Conservation (phyloP, 2,113 vertebrate genomes). For the Silurus meridionalis region DNA sequence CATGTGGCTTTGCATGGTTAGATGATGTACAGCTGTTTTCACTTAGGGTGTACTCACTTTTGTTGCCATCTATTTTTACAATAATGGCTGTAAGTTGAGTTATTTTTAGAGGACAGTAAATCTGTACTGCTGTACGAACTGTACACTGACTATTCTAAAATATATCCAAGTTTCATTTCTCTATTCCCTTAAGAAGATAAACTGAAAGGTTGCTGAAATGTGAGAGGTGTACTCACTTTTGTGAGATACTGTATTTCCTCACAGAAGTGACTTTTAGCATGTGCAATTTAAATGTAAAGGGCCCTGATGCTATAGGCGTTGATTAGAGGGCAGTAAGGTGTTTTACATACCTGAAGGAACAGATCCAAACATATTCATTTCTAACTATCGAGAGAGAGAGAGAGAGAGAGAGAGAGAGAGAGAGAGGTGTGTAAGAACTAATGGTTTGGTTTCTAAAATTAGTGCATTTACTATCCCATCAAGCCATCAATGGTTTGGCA, state of each 20-base stretch:
- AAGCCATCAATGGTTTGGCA: background rate
- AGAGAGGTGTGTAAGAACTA: background rate
- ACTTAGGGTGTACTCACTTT: too few relatives aligned
- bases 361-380: conserved; percentile 48
- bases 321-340: conserved; percentile 53
- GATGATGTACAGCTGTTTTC: too few relatives aligned
- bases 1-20: too few relatives aligned
- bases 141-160: too few relatives aligned
- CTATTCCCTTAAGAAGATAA: too few relatives aligned
- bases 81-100: too few relatives aligned
- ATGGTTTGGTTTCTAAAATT: conserved; percentile 2
- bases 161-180: too few relatives aligned
- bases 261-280: background rate
- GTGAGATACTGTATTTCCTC: background rate
- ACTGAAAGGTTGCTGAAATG: too few relatives aligned
- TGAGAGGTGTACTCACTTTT: too few relatives aligned
- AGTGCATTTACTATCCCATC: conserved; percentile 12
- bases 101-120: too few relatives aligned
- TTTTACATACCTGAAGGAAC: conserved; percentile 59
- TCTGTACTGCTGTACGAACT: too few relatives aligned
- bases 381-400: background rate
- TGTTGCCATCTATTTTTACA: too few relatives aligned
- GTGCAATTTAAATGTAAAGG: background rate
- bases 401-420: background rate
- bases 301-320: background rate